phyloP scores from a whole-genome alignment of 2,888 invertebrate genomes.

The Chrysolina americana region DNA sequence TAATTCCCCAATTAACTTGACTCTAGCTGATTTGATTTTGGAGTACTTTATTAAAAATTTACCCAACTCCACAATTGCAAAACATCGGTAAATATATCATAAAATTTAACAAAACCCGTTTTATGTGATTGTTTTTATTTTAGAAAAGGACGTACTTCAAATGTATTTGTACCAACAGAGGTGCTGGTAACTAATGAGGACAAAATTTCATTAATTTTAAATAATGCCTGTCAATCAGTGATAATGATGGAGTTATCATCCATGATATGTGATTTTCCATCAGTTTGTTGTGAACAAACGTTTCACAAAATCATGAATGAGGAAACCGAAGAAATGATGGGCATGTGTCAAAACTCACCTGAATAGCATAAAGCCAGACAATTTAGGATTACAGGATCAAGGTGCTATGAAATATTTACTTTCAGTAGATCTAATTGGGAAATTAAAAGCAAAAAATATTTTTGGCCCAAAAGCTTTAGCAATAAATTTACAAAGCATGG shows the following conservation, averaged over 20 bases:
- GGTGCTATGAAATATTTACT: constrained; percentile 17
- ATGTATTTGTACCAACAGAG: constrained; percentile 24
- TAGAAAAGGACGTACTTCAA: constrained; percentile 25
- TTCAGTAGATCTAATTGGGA: constrained; percentile 12
- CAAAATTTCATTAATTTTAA: constrained; percentile 25
- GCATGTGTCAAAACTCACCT: constrained; percentile 13
- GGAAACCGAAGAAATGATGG: constrained; percentile 11
- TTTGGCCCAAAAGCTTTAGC: constrained; percentile 13
- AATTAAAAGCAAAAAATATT: not conserved
- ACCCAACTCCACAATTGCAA: constrained; percentile 10
- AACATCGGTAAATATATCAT: constrained; percentile 5
- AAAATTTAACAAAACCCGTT: constrained; percentile 16
- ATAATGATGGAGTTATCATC: constrained; percentile 21
- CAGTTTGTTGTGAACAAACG: constrained; percentile 15
- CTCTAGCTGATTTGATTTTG: constrained; percentile 19
- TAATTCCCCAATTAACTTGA: constrained; percentile 16
- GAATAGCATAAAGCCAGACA: constrained; percentile 17
- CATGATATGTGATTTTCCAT: constrained; percentile 17
- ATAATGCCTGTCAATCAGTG: constrained; percentile 24
- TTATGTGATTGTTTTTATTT: constrained; percentile 23
- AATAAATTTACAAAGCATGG: constrained; percentile 25
- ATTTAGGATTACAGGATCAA: constrained; percentile 18
- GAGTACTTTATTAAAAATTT: constrained; percentile 23
- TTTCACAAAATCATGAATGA: constrained; percentile 8
- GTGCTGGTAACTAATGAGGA: constrained; percentile 20